Evolutionary conservation across 2,888 invertebrate genomes (phyloP).

Genomic region (Merodon equestris): DNA sequence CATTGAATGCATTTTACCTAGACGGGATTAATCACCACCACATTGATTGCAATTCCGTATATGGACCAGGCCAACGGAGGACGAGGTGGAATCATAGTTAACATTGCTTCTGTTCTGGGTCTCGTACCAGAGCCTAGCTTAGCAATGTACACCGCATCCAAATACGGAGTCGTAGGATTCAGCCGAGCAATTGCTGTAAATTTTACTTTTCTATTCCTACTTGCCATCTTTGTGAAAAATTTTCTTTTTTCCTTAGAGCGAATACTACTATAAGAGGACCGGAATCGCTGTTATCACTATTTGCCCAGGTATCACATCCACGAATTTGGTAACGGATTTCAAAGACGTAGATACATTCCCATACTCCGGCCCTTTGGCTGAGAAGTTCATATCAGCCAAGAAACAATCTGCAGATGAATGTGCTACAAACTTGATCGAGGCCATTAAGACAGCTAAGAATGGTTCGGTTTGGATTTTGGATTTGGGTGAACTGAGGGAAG

Average conservation of each 20-base stretch:
- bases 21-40: constrained; percentile 76
- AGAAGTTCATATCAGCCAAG: constrained; percentile 70
- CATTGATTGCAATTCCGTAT: constrained; percentile 74
- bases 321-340: constrained; percentile 68
- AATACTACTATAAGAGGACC: constrained; percentile 46
- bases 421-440: constrained; percentile 74
- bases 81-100: constrained; percentile 77
- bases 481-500: constrained; percentile 72
- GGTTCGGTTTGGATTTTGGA: constrained; percentile 75
- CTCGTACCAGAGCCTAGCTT: constrained; percentile 72
- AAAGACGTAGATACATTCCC: constrained; percentile 70
- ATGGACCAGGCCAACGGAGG: constrained; percentile 78
- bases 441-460: constrained; percentile 74
- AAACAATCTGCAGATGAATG: constrained; percentile 72
- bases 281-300: constrained; percentile 70
- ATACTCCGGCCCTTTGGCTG: constrained; percentile 71
- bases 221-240: not conserved
- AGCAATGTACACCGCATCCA: constrained; percentile 77
- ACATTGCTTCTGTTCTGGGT: constrained; percentile 76
- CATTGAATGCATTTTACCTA: constrained; percentile 57
- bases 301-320: constrained; percentile 71
- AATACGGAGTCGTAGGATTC: constrained; percentile 78
- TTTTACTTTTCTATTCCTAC: constrained; percentile 24
- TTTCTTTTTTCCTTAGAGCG: not conserved
- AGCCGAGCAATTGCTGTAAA: constrained; percentile 75